Conservation (phyloP, 2,797 vertebrate genomes). For the Cyclura pinguis region DNA sequence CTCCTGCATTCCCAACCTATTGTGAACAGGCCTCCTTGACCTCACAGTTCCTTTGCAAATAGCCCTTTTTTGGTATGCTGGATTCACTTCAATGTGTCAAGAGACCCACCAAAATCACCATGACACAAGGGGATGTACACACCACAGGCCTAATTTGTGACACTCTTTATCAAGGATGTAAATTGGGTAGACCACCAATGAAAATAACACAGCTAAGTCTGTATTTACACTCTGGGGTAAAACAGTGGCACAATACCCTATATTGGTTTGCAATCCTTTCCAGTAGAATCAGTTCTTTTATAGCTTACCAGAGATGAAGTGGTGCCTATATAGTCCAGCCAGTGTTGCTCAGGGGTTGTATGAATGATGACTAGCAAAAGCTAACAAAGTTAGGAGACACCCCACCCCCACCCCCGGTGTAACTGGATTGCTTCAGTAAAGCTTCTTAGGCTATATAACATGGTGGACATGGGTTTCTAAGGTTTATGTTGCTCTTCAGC, state of each 20-base stretch:
- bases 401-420: too few species aligned
- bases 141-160: not conserved
- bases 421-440: not conserved
- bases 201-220: not conserved
- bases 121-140: not conserved
- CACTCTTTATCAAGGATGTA: not conserved
- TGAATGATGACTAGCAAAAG: not conserved
- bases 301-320: not conserved
- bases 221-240: not conserved
- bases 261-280: not conserved
- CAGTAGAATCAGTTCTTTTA: not conserved
- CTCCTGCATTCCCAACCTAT: not conserved
- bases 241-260: not conserved
- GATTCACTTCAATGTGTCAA: not conserved
- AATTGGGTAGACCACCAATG: not conserved
- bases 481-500: too few species aligned
- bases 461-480: not conserved
- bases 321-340: not conserved
- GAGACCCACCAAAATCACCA: not conserved
- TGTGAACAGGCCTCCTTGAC: not conserved
- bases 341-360: not conserved
- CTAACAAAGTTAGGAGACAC: not conserved
- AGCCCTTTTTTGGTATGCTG: too few species aligned
- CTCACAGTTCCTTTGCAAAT: not conserved
- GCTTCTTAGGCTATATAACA: not conserved